These are phyloP conservation scores for Pitangus sulphuratus DNA, from an alignment of 2,797 vertebrate genomes.

Conservation along the genomic window DNA sequence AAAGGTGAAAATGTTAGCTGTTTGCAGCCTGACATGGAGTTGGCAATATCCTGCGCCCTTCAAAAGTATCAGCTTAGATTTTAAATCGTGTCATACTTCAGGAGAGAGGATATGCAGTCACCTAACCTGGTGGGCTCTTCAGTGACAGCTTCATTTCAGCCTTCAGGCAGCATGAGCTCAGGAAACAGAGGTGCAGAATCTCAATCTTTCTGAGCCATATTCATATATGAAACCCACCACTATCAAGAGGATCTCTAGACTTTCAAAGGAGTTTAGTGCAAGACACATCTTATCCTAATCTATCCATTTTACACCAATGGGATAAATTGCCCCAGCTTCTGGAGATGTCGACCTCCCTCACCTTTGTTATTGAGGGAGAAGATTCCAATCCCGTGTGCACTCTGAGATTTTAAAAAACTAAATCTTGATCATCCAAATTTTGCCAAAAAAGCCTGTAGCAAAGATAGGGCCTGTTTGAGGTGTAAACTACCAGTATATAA, in stretches of 20 bases:
- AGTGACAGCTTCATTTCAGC: conserved; percentile 3
- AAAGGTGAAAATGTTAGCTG: conserved; percentile 34
- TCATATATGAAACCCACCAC: not conserved
- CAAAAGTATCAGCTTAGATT: conserved; percentile 36
- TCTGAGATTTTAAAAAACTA: not conserved
- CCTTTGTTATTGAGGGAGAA: not conserved
- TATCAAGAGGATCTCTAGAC: not conserved
- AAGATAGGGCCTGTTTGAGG: not conserved
- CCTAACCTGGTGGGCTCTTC: not conserved
- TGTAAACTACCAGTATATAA: not conserved
- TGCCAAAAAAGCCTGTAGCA: not conserved
- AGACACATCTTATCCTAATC: not conserved
- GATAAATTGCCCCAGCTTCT: not conserved
- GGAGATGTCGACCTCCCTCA: not conserved
- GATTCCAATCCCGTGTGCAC: not conserved
- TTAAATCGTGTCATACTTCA: not conserved
- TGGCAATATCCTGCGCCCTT: not conserved
- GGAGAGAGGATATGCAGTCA: not conserved
- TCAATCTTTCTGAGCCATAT: not conserved
- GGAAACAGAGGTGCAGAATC: not conserved
- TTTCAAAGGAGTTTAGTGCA: not conserved
- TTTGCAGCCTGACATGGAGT: not conserved
- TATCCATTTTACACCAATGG: fast-evolving
- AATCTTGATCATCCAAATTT: not conserved
- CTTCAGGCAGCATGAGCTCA: not conserved